Percentiles rank a stretch among this genome's conserved stretches.
Evolutionary conservation across 2,113 vertebrate genomes (phyloP).

Genomic region (Eira barbara): DNA sequence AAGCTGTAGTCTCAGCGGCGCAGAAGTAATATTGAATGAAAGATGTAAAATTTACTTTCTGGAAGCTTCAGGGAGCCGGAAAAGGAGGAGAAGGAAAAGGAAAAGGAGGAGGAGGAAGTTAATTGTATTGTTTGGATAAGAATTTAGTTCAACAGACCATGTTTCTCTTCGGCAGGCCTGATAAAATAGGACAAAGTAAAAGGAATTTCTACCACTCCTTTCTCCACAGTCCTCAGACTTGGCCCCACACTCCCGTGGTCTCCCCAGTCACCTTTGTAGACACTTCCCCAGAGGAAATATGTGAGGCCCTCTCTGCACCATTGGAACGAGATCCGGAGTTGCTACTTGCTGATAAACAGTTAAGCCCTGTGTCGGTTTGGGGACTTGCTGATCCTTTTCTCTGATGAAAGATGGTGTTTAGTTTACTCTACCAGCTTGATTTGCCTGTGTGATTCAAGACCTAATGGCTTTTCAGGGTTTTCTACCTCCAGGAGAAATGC

Average conservation of each 20-base stretch:
- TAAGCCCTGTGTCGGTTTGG: neutral
- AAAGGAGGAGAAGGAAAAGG: conserved; percentile 76
- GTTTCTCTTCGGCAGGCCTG: conserved; percentile 51
- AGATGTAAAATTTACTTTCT: conserved; percentile 59
- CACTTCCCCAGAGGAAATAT: neutral
- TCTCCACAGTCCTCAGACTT: neutral
- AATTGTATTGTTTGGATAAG: conserved; percentile 72
- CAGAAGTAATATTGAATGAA: conserved; percentile 45
- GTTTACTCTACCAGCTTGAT: neutral
- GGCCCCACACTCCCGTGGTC: neutral
- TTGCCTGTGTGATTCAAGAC: neutral
- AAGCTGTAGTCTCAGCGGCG: neutral
- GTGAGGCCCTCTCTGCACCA: neutral
- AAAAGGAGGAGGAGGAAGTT: conserved; percentile 77
- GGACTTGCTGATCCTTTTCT: neutral
- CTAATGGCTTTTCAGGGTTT: neutral
- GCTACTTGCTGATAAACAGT: neutral
- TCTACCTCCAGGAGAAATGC: neutral
- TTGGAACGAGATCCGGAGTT: neutral
- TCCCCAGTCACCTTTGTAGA: neutral
- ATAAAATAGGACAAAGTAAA: conserved; percentile 52
- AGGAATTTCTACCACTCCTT: conserved; percentile 35
- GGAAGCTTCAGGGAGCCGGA: conserved; percentile 64
- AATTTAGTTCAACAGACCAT: conserved; percentile 58
- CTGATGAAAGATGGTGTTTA: neutral